These are phyloP conservation scores for Passerculus sandwichensis DNA, from an alignment of 2,797 vertebrate species.

Conservation along the genomic window DNA sequence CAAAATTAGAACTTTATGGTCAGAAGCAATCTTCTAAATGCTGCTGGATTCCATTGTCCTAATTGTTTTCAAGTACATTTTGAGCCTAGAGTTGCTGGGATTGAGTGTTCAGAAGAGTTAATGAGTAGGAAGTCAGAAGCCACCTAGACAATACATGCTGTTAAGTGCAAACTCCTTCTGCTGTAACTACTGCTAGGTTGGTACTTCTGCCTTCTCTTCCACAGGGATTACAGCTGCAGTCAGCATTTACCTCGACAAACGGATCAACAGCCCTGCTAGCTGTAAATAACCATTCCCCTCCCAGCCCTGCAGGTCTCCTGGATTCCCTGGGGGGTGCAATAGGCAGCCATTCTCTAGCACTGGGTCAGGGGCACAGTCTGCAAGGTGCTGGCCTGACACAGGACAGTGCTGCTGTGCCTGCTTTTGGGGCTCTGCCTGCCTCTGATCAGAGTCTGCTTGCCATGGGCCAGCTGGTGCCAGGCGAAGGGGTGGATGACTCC, in stretches of 20 bases:
- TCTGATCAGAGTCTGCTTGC: conserved; percentile 64
- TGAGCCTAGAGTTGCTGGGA: neutral
- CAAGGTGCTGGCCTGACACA: conserved; percentile 57
- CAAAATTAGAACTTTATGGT: neutral
- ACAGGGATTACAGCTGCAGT: conserved; percentile 80
- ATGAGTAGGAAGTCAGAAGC: neutral
- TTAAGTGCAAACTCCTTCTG: neutral
- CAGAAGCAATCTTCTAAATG: neutral
- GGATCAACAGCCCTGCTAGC: conserved; percentile 68
- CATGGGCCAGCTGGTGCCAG: conserved; percentile 74
- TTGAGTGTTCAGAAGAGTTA: neutral
- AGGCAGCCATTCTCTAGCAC: conserved; percentile 63
- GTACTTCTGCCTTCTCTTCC: conserved; percentile 53
- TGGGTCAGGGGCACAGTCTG: conserved; percentile 69
- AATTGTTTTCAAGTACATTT: neutral
- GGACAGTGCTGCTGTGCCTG: conserved; percentile 18
- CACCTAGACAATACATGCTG: neutral
- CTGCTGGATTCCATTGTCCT: neutral
- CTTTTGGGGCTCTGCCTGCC: conserved; percentile 18
- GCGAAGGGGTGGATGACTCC: conserved; percentile 60
- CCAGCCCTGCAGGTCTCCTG: conserved; percentile 58
- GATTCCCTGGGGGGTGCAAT: conserved; percentile 62
- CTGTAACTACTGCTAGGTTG: neutral
- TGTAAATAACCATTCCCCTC: conserved; percentile 63
- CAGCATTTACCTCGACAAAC: conserved; percentile 72